Evolutionary conservation across 2,113 vertebrate genomes (phyloP).

Genomic region (Oceanodroma tethys): DNA sequence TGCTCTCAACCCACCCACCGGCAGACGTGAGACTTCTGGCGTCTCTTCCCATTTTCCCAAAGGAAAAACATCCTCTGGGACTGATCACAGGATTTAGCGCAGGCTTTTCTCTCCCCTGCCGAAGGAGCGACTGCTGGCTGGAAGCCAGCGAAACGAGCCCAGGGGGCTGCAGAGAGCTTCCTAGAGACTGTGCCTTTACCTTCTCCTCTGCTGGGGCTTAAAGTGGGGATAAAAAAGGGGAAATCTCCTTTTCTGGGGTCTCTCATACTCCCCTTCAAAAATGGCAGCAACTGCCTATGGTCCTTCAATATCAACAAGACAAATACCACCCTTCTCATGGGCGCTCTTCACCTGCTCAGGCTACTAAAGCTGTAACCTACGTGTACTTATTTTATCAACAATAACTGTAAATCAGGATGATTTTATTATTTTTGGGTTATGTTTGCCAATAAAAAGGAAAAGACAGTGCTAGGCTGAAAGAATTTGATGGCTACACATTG

Average conservation of each 20-base stretch:
- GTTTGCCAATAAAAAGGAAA: neutral
- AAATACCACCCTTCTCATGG: neutral
- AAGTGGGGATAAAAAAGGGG: neutral
- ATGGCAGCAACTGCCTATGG: neutral
- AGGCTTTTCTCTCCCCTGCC: neutral
- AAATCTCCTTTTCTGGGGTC: neutral
- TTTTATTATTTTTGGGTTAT: neutral
- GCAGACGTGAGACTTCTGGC: neutral
- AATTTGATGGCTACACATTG: neutral
- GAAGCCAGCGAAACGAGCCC: accelerated
- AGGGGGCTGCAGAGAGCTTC: neutral
- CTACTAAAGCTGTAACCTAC: neutral
- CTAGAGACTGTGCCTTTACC: neutral
- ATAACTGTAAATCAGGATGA: neutral
- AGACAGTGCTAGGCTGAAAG: neutral
- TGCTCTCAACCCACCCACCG: neutral
- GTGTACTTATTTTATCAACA: neutral
- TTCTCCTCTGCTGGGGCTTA: neutral
- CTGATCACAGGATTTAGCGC: neutral
- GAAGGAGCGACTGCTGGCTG: neutral
- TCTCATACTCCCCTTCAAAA: neutral
- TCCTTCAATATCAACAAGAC: neutral
- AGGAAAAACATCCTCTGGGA: neutral
- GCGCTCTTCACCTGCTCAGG: neutral
- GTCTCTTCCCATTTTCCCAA: neutral